Evolutionary conservation across 1,140 invertebrate species (phyloP), one percentile per base, ranked within the genome.

Genomic region (Grapholita molesta): DNA sequence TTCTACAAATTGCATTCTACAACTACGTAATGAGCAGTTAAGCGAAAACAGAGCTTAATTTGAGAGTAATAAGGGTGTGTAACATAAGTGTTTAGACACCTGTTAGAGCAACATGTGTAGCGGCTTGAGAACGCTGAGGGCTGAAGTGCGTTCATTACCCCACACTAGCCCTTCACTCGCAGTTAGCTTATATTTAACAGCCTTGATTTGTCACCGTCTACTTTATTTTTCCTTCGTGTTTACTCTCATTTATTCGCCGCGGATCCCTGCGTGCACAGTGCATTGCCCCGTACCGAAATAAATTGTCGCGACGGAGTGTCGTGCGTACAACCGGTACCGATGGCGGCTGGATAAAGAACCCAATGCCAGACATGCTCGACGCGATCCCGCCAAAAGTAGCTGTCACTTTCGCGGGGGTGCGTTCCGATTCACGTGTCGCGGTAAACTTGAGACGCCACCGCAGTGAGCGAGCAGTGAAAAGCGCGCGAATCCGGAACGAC

Each of bases 211-310:
- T 79, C 70, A 69, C 71, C 73, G 71, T 78, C 72, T 74, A 68
- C 73, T 68, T 78, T 82, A 74, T 83, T 77, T 77, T 79, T 76
- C 74, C 66, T 70, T 75, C 71, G 74, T 85, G 79, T 88, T 84
- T 85, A 84, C 79, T 82, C 76, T 79, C 76, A 76, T 82, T 77
- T 77, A 74, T 70, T 75, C 75, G 77, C 69, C 68, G 74, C 70
- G 70, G 78, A 75, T 82, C 83, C 85, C 86, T 88, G 86, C 78
- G 70, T 78, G 78, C 78, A 80, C 28, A 90, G 87, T 90, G 87
- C 88, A 89, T 88, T 90, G 87, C 84, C 85, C 88, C 82, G 81
- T 72, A 91, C 88, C 85, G 77, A 90, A 90, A 90, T 90, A 90
- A 90, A 88, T 85, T 88, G 87, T 88, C 85, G 86, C 88, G 80